Evolutionary conservation across 2,888 invertebrate genomes (phyloP).

Genomic region (Congeria kusceri): DNA sequence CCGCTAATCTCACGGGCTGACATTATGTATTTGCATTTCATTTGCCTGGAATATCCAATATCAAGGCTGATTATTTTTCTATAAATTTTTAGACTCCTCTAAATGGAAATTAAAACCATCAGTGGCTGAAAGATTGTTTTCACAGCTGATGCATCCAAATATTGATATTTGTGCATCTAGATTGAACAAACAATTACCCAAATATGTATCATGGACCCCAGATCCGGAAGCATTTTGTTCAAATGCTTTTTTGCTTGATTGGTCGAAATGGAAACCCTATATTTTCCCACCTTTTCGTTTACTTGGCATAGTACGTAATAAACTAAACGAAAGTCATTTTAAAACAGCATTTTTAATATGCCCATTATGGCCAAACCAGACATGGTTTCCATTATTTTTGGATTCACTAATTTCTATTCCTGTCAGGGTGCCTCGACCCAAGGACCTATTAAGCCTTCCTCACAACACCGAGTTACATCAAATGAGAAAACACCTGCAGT

Average conservation of each 20-base stretch:
- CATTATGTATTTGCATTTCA: constrained; percentile 30
- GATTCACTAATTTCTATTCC: constrained; percentile 33
- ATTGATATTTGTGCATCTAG: constrained; percentile 40
- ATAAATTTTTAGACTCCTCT: constrained; percentile 17
- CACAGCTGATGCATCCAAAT: constrained; percentile 14
- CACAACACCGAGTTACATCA: constrained; percentile 41
- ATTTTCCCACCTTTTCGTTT: constrained; percentile 52
- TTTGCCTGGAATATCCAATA: constrained; percentile 21
- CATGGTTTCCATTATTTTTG: constrained; percentile 49
- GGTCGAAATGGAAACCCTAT: constrained; percentile 45
- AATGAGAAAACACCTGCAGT: constrained; percentile 6
- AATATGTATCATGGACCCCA: constrained; percentile 39
- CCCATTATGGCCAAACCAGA: constrained; percentile 48
- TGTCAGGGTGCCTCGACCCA: constrained; percentile 43
- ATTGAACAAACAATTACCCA: constrained; percentile 36
- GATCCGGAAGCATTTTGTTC: constrained; percentile 37
- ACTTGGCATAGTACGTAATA: constrained; percentile 24
- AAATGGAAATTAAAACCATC: constrained; percentile 46
- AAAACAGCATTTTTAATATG: constrained; percentile 35
- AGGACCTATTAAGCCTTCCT: constrained; percentile 28
- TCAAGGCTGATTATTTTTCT: too few species aligned
- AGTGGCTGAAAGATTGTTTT: constrained; percentile 28
- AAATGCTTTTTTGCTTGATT: constrained; percentile 44
- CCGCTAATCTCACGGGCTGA: too few species aligned
- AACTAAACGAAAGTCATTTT: constrained; percentile 33